Conservation (phyloP, 2,888 invertebrate genomes). For the Synanthedon formicaeformis region DNA sequence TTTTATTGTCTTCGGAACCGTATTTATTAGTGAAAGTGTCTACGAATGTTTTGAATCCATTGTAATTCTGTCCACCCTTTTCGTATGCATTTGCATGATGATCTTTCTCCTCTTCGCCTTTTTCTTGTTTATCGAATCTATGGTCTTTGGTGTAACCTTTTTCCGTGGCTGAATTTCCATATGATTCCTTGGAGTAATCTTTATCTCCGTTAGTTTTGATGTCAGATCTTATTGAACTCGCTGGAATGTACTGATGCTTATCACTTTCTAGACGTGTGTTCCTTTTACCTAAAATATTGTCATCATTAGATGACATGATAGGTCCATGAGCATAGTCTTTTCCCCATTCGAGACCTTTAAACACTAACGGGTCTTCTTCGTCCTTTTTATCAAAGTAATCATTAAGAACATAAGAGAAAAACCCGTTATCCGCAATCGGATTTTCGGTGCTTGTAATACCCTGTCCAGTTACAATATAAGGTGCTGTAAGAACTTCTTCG, state of each 20-base stretch:
- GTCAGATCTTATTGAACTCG: not conserved
- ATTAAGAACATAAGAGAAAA: constrained; percentile 43
- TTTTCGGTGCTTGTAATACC: constrained; percentile 23
- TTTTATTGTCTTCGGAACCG: constrained; percentile 34
- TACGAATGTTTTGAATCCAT: constrained; percentile 38
- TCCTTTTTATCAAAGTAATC: constrained; percentile 40
- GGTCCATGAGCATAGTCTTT: constrained; percentile 30
- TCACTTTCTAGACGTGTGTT: constrained; percentile 17
- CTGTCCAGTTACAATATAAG: constrained; percentile 7
- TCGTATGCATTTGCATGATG: constrained; percentile 19
- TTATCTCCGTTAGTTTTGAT: not conserved
- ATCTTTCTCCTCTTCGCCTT: constrained; percentile 18
- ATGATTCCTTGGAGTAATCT: not conserved
- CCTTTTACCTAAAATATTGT: constrained; percentile 16
- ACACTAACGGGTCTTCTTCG: constrained; percentile 36
- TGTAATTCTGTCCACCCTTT: constrained; percentile 21
- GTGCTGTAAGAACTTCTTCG: constrained; percentile 24
- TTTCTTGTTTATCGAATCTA: constrained; percentile 23
- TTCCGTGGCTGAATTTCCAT: constrained; percentile 17
- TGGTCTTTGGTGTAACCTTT: constrained; percentile 17
- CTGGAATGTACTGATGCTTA: constrained; percentile 3
- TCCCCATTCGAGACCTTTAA: constrained; percentile 39
- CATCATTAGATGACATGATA: constrained; percentile 7
- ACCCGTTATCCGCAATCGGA: constrained; percentile 42
- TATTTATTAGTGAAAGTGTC: constrained; percentile 48